phyloP scores from a whole-genome alignment of 2,113 vertebrate genomes.

The Okapia johnstoni region DNA sequence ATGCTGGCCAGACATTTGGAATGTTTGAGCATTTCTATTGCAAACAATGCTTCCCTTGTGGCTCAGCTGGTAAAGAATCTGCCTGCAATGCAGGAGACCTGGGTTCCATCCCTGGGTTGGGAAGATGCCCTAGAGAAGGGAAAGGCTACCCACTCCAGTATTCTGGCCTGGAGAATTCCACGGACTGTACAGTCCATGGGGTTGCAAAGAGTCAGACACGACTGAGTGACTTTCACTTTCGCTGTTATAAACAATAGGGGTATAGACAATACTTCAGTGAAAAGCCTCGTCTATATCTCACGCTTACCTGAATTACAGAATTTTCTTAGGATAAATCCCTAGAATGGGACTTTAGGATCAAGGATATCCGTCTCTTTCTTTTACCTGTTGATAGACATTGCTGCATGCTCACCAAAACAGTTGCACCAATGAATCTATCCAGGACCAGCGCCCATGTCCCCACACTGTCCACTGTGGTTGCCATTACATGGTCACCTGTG shows the following conservation, averaged over 20 bases:
- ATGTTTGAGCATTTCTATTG: not conserved
- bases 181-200: not conserved
- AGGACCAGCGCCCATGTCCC: not conserved
- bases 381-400: not conserved
- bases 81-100: not conserved
- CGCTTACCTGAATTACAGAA: not conserved
- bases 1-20: rapidly evolving
- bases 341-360: not conserved
- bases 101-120: not conserved
- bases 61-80: not conserved
- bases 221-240: not conserved
- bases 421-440: not conserved
- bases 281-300: not conserved
- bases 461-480: not conserved
- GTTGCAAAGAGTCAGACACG: not conserved
- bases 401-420: not conserved
- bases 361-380: not conserved
- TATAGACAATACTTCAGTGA: not conserved
- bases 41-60: not conserved
- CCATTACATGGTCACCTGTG: not conserved
- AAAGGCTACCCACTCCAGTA: not conserved
- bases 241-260: not conserved
- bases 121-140: not conserved
- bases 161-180: not conserved
- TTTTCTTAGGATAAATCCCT: not conserved